phyloP scores from a whole-genome alignment of 2,888 invertebrate genomes.

The Crematogaster levior region DNA sequence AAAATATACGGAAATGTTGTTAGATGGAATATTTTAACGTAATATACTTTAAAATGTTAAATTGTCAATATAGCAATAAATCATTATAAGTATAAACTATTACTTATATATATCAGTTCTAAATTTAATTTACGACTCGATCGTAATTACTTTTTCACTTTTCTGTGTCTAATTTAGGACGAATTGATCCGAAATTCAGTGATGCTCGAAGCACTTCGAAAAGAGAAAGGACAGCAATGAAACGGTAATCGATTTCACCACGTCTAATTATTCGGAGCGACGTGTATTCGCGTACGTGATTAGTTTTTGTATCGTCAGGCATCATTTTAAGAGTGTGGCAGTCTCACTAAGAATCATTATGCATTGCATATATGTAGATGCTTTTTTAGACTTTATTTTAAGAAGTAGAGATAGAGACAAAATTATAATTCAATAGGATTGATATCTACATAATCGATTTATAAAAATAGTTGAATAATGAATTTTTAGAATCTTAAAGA shows the following conservation, averaged over 20 bases:
- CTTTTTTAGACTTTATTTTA: neutral
- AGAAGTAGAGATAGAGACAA: neutral
- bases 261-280: constrained; percentile 47
- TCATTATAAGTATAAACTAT: neutral
- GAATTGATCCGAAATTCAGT: neutral
- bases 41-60: neutral
- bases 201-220: neutral
- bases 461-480: constrained; percentile 8
- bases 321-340: constrained; percentile 11
- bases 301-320: constrained; percentile 14
- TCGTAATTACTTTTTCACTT: neutral
- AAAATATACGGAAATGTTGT: too few species aligned
- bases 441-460: neutral
- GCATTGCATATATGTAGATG: neutral
- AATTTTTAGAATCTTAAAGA: neutral
- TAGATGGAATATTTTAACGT: neutral
- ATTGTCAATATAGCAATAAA: constrained; percentile 1
- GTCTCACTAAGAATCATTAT: neutral
- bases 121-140: neutral
- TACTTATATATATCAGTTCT: neutral
- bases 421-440: neutral
- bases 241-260: constrained; percentile 42
- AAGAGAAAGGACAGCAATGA: constrained; percentile 7
- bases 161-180: neutral
- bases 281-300: constrained; percentile 48